phyloP scores from a whole-genome alignment of 2,797 vertebrate genomes.

The Somateria mollissima region DNA sequence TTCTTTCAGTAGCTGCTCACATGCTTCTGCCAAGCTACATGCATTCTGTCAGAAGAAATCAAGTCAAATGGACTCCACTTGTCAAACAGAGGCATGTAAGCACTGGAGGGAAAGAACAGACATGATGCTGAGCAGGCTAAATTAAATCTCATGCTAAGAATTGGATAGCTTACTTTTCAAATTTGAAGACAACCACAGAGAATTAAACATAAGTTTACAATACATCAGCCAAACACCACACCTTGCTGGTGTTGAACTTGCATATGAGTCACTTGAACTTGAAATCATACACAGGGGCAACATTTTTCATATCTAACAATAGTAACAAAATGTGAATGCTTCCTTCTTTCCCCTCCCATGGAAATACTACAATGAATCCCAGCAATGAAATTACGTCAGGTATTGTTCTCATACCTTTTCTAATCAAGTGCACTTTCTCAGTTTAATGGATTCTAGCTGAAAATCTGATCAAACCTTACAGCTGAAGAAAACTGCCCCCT shows the following conservation, averaged over 20 bases:
- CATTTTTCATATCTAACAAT: neutral
- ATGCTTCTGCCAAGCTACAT: neutral
- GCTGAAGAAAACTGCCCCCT: neutral
- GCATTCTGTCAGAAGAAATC: neutral
- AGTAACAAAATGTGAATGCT: neutral
- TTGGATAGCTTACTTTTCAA: neutral
- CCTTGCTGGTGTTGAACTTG: neutral
- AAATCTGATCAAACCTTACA: neutral
- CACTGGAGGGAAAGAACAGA: neutral
- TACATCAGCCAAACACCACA: neutral
- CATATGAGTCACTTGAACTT: neutral
- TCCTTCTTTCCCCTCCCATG: neutral
- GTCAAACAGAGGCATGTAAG: neutral
- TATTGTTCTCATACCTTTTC: neutral
- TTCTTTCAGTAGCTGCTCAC: neutral
- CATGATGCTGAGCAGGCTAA: neutral
- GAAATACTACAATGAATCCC: neutral
- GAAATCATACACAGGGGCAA: neutral
- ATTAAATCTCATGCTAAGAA: neutral
- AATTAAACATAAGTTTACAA: neutral
- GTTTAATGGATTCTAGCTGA: neutral
- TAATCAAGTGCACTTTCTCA: neutral
- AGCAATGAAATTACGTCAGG: neutral
- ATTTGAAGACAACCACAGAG: neutral
- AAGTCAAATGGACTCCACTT: neutral